A percentile compares a stretch with the other conserved stretches of the same genome.
Conservation (phyloP, 2,113 vertebrate species). For the Mirounga angustirostris region DNA sequence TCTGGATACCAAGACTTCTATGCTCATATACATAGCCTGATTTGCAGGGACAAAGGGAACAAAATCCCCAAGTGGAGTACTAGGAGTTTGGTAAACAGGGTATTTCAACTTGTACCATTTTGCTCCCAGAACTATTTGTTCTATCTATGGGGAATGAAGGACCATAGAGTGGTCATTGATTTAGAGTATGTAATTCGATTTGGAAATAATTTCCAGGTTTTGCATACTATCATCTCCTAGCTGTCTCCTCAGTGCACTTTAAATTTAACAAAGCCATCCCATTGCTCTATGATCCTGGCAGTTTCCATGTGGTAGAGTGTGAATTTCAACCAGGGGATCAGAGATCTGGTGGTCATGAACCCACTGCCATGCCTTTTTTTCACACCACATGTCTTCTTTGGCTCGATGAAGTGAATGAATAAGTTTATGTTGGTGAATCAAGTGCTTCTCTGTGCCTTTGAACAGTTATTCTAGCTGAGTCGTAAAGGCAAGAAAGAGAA, state of each 20-base stretch:
- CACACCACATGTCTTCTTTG: background rate
- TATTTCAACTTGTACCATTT: background rate
- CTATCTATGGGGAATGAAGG: background rate
- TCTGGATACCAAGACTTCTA: background rate
- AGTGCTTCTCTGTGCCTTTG: background rate
- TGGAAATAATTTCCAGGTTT: background rate
- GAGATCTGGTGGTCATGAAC: background rate
- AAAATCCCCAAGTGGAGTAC: background rate
- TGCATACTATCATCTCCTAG: background rate
- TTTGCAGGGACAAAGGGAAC: background rate
- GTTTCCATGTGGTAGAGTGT: background rate
- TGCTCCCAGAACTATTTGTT: background rate
- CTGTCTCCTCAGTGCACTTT: background rate
- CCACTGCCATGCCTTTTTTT: background rate
- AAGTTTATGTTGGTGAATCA: background rate
- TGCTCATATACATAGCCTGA: background rate
- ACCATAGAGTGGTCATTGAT: background rate
- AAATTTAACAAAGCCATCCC: background rate
- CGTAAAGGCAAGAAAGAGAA: background rate
- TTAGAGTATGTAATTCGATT: background rate
- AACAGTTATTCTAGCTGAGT: background rate
- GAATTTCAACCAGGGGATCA: background rate
- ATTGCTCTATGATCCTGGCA: background rate
- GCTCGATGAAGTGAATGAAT: background rate
- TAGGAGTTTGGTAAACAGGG: background rate